Conservation (phyloP, 2,113 vertebrate species). For the Prunella fulvescens region DNA sequence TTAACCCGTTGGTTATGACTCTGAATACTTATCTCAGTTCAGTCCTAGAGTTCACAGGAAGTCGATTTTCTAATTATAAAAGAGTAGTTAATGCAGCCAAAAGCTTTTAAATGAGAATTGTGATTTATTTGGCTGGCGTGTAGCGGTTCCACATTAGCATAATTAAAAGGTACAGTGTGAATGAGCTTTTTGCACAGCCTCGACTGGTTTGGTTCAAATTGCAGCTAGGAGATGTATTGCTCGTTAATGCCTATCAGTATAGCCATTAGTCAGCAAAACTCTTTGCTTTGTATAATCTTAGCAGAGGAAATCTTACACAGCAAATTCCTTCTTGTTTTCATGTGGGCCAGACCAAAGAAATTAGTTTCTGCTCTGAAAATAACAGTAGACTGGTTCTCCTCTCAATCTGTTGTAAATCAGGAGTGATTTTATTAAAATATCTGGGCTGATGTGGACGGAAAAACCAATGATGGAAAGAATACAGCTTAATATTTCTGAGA, state of each 20-base stretch:
- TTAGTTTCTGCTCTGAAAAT: constrained; percentile 13
- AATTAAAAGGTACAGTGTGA: constrained; percentile 64
- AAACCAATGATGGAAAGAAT: not conserved
- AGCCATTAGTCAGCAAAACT: constrained; percentile 62
- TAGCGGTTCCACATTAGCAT: constrained; percentile 62
- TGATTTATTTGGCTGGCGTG: constrained; percentile 64
- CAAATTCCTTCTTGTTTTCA: constrained; percentile 36
- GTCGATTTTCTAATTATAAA: constrained; percentile 75
- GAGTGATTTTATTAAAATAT: not conserved
- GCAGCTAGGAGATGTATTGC: constrained; percentile 49
- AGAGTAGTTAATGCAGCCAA: constrained; percentile 67
- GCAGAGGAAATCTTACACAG: constrained; percentile 12
- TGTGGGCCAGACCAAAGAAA: not conserved
- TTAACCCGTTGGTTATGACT: constrained; percentile 39
- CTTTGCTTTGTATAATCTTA: constrained; percentile 24
- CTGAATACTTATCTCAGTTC: constrained; percentile 37
- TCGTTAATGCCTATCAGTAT: constrained; percentile 59
- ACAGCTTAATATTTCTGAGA: not conserved
- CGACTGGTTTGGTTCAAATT: constrained; percentile 41
- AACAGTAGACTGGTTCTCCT: not conserved
- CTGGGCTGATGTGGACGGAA: not conserved
- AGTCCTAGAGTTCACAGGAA: constrained; percentile 29
- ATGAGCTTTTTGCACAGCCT: constrained; percentile 43
- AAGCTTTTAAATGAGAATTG: constrained; percentile 66
- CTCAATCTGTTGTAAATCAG: not conserved